These are phyloP conservation scores for Drosophila trapezifrons DNA, from an alignment of 1,140 invertebrate species.

Conservation along the genomic window DNA sequence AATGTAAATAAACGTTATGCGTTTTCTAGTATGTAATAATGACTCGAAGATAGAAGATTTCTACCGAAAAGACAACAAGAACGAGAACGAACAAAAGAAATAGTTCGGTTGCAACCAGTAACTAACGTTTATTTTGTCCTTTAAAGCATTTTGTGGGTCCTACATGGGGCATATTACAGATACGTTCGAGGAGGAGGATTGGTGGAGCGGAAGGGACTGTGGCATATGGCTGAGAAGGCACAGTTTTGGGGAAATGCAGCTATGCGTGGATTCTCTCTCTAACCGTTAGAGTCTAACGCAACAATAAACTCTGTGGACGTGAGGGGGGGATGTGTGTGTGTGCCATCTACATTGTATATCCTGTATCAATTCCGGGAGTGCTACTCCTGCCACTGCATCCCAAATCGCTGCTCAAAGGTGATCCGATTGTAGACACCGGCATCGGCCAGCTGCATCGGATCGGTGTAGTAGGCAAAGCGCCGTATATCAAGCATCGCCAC, in stretches of 20 bases:
- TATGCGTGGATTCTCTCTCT: slow-evolving; percentile 16
- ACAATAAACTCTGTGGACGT: slow-evolving; percentile 30
- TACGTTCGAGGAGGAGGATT: slow-evolving; percentile 17
- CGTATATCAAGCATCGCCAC: slow-evolving; percentile 74
- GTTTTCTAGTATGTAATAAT: slow-evolving; percentile 12
- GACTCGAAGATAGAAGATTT: not conserved
- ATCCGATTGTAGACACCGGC: slow-evolving; percentile 74
- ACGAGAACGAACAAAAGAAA: not conserved
- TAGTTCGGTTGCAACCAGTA: not conserved
- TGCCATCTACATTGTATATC: slow-evolving; percentile 3
- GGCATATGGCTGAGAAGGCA: slow-evolving; percentile 47
- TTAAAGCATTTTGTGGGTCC: slow-evolving; percentile 11
- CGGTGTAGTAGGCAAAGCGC: slow-evolving; percentile 75
- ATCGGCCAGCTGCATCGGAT: slow-evolving; percentile 76
- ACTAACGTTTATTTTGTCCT: slow-evolving; percentile 18
- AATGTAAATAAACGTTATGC: slow-evolving; percentile 18
- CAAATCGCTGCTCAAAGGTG: slow-evolving; percentile 76
- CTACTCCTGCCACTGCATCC: slow-evolving; percentile 79
- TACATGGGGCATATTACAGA: slow-evolving; percentile 14
- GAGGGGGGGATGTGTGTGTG: slow-evolving; percentile 1
- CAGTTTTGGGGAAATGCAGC: slow-evolving; percentile 41
- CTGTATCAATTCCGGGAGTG: not conserved
- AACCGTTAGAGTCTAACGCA: no score
- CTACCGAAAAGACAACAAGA: no score
- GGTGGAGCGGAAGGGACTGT: not conserved